Evolutionary conservation across 1,140 invertebrate genomes (phyloP).

Genomic region (Bombus picipes): DNA sequence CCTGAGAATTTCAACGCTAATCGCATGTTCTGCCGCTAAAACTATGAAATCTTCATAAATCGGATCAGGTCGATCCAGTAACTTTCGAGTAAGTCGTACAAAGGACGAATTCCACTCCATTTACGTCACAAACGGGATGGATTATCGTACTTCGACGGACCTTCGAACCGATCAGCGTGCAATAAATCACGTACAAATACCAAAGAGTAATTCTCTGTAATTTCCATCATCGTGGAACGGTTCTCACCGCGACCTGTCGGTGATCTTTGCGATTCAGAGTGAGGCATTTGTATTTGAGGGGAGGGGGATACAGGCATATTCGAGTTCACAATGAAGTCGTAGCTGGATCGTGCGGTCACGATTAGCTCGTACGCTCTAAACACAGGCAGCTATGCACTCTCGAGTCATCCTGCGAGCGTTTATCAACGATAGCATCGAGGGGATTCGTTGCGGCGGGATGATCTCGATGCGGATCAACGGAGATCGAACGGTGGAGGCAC

Average conservation of each 20-base stretch:
- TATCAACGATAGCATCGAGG: constrained; percentile 24
- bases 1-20: no score
- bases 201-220: neutral
- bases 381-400: constrained; percentile 4
- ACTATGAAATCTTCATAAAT: neutral
- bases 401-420: constrained; percentile 23
- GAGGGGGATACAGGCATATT: neutral
- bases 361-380: constrained; percentile 27
- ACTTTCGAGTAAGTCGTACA: neutral
- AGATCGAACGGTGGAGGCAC: neutral
- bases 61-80: no score
- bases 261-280: constrained; percentile 52
- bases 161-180: neutral
- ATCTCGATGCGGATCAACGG: constrained; percentile 42
- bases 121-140: neutral
- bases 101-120: neutral
- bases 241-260: neutral
- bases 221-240: neutral
- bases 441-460: constrained; percentile 14
- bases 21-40: neutral
- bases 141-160: neutral
- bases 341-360: constrained; percentile 1
- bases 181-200: neutral
- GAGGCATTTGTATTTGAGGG: constrained; percentile 19
- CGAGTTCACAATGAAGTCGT: constrained; percentile 14